Conservation (phyloP, 2,797 vertebrate genomes). For the Myiotriccus ornatus region DNA sequence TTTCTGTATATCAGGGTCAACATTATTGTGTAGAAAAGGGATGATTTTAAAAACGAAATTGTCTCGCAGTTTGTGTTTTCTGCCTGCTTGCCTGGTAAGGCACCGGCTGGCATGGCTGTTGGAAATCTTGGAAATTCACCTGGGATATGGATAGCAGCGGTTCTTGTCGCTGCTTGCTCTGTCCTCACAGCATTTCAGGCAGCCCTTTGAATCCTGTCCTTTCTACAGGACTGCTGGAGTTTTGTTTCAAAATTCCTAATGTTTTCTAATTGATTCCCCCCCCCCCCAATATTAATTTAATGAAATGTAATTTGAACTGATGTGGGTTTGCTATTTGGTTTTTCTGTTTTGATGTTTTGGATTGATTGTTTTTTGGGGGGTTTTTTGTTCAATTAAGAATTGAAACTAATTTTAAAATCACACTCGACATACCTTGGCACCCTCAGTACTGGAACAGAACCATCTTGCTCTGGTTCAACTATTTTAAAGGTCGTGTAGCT, state of each 20-base stretch:
- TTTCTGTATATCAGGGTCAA: background rate
- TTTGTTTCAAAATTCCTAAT: background rate
- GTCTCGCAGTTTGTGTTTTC: background rate
- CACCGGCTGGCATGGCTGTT: background rate
- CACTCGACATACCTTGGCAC: background rate
- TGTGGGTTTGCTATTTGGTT: background rate
- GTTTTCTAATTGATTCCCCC: background rate
- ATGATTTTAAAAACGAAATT: background rate
- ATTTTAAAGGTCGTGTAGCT: background rate
- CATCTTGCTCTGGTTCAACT: background rate
- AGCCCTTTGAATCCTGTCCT: background rate
- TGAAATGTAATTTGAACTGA: background rate
- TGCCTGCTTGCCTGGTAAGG: background rate
- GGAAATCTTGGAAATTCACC: background rate
- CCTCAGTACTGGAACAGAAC: background rate
- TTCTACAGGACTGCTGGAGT: background rate
- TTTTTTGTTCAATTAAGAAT: background rate
- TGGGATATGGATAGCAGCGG: background rate
- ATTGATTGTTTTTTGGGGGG: fast-evolving
- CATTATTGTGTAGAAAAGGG: background rate
- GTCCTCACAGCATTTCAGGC: background rate
- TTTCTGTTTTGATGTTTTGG: background rate
- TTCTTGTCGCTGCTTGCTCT: background rate
- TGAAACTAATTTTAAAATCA: background rate
- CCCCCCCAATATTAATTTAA: background rate